Percentiles rank a stretch among this genome's conserved stretches.
Conservation (phyloP, 2,888 invertebrate species). For the Zelleria hepariella region DNA sequence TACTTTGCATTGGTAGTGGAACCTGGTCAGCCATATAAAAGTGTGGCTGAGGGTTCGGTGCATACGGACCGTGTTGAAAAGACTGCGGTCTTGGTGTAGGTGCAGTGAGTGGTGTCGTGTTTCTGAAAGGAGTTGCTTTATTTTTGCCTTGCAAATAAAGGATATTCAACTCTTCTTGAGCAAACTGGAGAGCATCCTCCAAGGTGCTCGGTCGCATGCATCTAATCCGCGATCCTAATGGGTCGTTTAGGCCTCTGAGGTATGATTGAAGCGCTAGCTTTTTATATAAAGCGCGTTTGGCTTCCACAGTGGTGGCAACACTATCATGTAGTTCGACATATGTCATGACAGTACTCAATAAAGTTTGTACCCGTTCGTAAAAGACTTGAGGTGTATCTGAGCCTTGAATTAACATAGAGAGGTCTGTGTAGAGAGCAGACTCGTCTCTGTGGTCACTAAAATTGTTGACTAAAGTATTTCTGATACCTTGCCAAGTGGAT, state of each 20-base stretch:
- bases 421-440: conserved; percentile 19
- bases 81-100: too few relatives aligned
- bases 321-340: not conserved
- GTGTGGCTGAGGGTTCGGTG: not conserved
- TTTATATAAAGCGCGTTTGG: not conserved
- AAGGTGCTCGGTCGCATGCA: conserved; percentile 20
- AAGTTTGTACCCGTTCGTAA: conserved; percentile 9
- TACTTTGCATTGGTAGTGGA: not conserved
- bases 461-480: conserved; percentile 18
- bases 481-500: not conserved
- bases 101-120: not conserved
- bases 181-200: conserved; percentile 19
- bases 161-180: conserved; percentile 18
- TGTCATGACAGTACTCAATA: conserved; percentile 9
- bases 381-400: conserved; percentile 15
- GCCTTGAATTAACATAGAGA: conserved; percentile 16
- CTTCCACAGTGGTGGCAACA: not conserved
- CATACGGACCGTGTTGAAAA: not conserved
- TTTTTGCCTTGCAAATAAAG: conserved; percentile 17
- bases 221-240: conserved; percentile 19
- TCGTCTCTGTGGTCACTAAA: conserved; percentile 21
- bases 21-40: not conserved
- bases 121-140: not conserved
- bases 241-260: conserved; percentile 12
- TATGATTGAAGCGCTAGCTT: not conserved